Evolutionary conservation across 37 sponge, comb jelly and placozoan genomes (phyloP), one percentile per base, ranked within the genome.

Genomic region (Aplysina aerophoba): DNA sequence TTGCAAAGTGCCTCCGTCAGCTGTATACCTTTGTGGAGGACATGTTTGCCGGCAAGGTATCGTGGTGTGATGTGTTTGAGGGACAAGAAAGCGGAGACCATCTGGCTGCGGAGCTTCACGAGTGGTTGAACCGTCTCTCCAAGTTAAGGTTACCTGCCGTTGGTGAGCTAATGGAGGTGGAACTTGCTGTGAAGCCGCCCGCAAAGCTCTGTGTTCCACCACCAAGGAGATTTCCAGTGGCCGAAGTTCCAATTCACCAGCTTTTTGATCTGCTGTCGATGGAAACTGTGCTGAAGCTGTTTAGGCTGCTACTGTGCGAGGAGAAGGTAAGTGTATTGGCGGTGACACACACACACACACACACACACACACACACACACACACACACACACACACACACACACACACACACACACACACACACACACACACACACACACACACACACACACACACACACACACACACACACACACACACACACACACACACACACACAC

Each of bases 131-230:
- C 12, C 36, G 68, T 0, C 83, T 95, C 27, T 39, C 93, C 8
- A 20, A 27, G 4, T n/a, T 89, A 24, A 67, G 59, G 4, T 59
- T 79, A 3, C 96, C 96, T 0, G 33, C 12, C 0, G 39, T 33
- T 0, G 89, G 89, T 15, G 33, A 39, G 0, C 35, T 80, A 17
- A 59, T 95, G 41, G 93, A 95, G 80, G 85, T 95, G 4, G 93
- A 92, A 71, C 84, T 95, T 8, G 90, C 88, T 40, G 84, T 93
- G 0, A 87, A 87, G 36, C 93, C 96, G 0, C 86, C 93, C 16
- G 8, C 82, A 0, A 68, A 82, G 5, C 58, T 95, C 5, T 81
- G 73, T 36, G 85, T 59, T 33, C 96, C 96, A 5, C 81, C 87
- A 15, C 25, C 86, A 11, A 68, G 56, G 41, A 85, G 91, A 15